phyloP scores from a whole-genome alignment of 2,113 vertebrate species.

The Isichthys henryi region DNA sequence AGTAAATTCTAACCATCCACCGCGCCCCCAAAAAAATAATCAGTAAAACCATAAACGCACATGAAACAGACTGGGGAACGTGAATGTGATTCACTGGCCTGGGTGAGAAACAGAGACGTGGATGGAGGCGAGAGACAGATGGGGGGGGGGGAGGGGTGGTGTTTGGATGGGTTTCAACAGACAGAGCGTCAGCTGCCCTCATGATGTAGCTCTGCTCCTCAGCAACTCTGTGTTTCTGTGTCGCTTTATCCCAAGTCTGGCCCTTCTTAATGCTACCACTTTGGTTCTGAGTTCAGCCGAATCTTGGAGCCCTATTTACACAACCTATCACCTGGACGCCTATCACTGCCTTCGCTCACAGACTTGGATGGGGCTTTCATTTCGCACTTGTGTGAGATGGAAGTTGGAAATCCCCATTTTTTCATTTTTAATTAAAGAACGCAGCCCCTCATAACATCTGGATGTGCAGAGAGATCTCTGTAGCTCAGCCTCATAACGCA shows the following conservation, averaged over 20 bases:
- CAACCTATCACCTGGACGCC: not conserved
- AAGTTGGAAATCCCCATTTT: conserved; percentile 7
- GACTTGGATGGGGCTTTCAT: not conserved
- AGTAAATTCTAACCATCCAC: not conserved
- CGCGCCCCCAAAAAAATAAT: not conserved
- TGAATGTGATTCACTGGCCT: not conserved
- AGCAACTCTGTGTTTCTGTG: not conserved
- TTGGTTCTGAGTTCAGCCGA: not conserved
- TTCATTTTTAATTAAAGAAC: not conserved
- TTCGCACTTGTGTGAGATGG: not conserved
- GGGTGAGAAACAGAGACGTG: not conserved
- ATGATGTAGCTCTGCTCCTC: not conserved
- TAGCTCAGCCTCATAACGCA: not conserved
- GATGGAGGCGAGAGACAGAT: not conserved
- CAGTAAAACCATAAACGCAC: no score
- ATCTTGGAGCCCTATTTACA: not conserved
- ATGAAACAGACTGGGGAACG: not conserved
- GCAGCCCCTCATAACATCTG: not conserved
- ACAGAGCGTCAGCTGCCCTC: not conserved
- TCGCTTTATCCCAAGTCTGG: not conserved
- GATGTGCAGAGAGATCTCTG: not conserved
- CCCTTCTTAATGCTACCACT: not conserved
- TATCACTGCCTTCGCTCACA: not conserved
- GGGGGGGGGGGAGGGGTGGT: not conserved
- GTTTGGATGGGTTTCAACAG: not conserved